Base-by-base conservation (phyloP, 1,140 invertebrate genomes). In the Aporrectodea caliginosa region DNA sequence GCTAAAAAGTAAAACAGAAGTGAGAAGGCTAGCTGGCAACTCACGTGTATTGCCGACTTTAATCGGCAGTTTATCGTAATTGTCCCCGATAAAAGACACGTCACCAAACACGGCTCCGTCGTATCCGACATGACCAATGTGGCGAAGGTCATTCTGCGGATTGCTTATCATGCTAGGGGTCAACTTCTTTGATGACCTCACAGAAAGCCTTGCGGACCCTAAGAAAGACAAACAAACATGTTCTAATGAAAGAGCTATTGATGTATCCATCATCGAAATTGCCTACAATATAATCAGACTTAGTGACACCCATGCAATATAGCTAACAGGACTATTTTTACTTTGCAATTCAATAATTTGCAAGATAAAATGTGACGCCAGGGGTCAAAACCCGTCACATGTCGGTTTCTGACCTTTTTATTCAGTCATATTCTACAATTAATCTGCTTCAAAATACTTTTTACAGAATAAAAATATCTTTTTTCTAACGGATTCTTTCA, bases 41-140 rank as follows among this genome's bases (percentile, higher is more conserved):
- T 16, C 35, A 81, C 80, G 33, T 16, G 35, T 58, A 0, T 58
- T 27, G 1, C 34, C 69, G 16, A 75, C 78, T 83, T 85, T 85
- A 22, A 86, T 43, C 30, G 87, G 87, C 70, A 88, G 84, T 82
- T 87, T 88, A 80, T 87, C 85, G 58, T 87, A 86, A 73, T 86
- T 95, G 70, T 93, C 93, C 22, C 91, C 95, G 16, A 91, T 92
- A 33, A 87, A 88, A 1, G 85, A 83, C 14, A 98, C 92, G 88
- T 98, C 96, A 0, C 97, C 97, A 87, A 99, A 99, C 85, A 95
- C 95, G 77, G 95, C 94, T 2, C 97, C 97, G 88, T 99, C 97
- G 16, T 97, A 90, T 1, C 98, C 97, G 1, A 99, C 95, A 87
- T 99, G 97, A 0, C 94, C 95, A 0, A 96, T 99, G 86, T 99